Conservation (phyloP, 2,888 invertebrate genomes). For the Cantharis flavilabris region DNA sequence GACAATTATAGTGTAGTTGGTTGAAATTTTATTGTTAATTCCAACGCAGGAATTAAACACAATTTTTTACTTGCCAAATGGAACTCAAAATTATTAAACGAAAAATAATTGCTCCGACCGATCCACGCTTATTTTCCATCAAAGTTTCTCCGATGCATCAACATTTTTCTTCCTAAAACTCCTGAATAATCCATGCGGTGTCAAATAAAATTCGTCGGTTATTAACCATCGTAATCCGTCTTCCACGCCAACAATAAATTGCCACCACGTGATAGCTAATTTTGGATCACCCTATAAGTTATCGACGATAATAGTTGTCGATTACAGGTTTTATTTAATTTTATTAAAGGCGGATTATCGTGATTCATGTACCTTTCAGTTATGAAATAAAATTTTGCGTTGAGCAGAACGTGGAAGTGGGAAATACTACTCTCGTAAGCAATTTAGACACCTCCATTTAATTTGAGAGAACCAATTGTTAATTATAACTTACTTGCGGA, state of each 20-base stretch:
- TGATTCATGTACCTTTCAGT: too few species aligned
- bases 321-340: background rate
- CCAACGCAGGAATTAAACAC: background rate
- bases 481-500: background rate
- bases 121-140: background rate
- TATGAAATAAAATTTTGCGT: too few species aligned
- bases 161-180: background rate
- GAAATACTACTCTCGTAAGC: background rate
- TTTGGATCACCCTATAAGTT: background rate
- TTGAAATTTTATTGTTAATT: background rate
- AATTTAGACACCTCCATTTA: background rate
- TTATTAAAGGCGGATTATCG: background rate
- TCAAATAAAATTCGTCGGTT: background rate
- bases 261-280: background rate
- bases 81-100: background rate
- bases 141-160: background rate
- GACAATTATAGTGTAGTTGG: constrained; percentile 10
- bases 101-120: background rate
- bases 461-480: background rate
- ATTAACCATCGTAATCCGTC: background rate
- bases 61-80: background rate
- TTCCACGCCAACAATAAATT: background rate
- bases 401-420: too few species aligned
- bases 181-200: background rate
- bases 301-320: background rate